Evolutionary conservation across 1,140 invertebrate genomes (phyloP), one percentile per base, ranked within the genome.

Genomic region (Ruditapes philippinarum): DNA sequence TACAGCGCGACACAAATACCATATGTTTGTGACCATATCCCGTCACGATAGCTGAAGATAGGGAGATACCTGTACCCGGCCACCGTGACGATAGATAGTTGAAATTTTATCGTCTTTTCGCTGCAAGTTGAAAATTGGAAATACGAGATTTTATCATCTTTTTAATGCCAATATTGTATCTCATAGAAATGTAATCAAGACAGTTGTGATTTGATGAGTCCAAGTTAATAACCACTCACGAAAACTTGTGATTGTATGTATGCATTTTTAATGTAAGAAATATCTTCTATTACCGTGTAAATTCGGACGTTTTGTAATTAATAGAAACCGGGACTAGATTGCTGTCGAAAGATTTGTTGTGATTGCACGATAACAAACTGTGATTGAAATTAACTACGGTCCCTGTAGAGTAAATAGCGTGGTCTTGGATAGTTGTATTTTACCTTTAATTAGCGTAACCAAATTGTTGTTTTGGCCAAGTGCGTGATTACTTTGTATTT

Each of bases 281-380:
- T 49, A 31, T 40, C 25, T 62, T 81, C 65, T 65, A 81, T 81
- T 65, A 81, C 79, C 79, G 57, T 65, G 79, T 62, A 81, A 81
- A 62, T 81, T 65, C 51, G 54, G 60, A 81, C 60, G 33, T 62
- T 62, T 45, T 81, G 79, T 81, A 65, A 81, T 81, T 81, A 81
- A 81, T 81, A 9, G 14, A 65, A 65, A 62, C 51, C 79, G 40
- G 79, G 38, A 0, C 36, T 7, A 38, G 74, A 78, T 78, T 78
- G 74, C 74, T 22, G 79, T 62, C n/a, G 57, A 81, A 42, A 36
- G 42, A 25, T 81, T 40, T 62, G 74, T 54, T 25, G 7, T 40
- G 54, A 62, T 62, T 40, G 79, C 2, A 28, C 36, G 79, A 81
- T 81, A 81, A 81, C 51, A 60, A 57, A 81, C 79, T 81, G 79